Conservation (phyloP, 1,140 invertebrate species). For the Cherax destructor region DNA sequence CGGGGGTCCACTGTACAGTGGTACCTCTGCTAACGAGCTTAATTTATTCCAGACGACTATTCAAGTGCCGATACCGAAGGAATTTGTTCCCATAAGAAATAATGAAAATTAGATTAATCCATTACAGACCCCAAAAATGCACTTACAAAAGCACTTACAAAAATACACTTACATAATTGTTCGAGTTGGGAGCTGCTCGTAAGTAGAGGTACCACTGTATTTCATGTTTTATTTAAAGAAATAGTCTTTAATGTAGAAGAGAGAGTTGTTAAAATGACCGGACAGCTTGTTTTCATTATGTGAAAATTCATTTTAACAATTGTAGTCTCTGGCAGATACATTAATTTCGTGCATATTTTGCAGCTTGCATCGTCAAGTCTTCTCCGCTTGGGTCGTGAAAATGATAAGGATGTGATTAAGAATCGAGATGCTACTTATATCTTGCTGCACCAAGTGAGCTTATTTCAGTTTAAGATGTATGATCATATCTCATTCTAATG, state of each 20-base stretch:
- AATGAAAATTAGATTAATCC: too few species aligned
- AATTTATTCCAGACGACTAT: too few species aligned
- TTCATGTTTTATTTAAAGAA: background rate
- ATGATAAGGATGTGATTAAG: slow-evolving; percentile 93
- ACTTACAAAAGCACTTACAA: too few species aligned
- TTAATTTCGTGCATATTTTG: background rate
- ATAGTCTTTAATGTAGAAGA: background rate
- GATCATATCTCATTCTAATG: too few species aligned
- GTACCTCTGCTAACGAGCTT: too few species aligned
- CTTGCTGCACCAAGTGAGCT: slow-evolving; percentile 85
- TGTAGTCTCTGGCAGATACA: background rate
- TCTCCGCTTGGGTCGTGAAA: slow-evolving; percentile 94
- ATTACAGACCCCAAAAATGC: too few species aligned
- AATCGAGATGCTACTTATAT: slow-evolving; percentile 98
- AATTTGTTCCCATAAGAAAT: too few species aligned
- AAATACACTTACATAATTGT: too few species aligned
- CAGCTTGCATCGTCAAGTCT: slow-evolving; percentile 95
- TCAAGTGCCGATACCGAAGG: too few species aligned
- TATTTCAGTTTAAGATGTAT: background rate
- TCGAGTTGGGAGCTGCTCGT: too few species aligned
- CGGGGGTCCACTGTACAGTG: too few species aligned
- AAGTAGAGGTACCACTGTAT: background rate
- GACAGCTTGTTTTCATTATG: background rate
- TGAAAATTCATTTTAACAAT: background rate
- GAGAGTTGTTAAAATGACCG: too few species aligned